Conservation (phyloP, 2,797 vertebrate genomes). For the Xiphophorus birchmanni region DNA sequence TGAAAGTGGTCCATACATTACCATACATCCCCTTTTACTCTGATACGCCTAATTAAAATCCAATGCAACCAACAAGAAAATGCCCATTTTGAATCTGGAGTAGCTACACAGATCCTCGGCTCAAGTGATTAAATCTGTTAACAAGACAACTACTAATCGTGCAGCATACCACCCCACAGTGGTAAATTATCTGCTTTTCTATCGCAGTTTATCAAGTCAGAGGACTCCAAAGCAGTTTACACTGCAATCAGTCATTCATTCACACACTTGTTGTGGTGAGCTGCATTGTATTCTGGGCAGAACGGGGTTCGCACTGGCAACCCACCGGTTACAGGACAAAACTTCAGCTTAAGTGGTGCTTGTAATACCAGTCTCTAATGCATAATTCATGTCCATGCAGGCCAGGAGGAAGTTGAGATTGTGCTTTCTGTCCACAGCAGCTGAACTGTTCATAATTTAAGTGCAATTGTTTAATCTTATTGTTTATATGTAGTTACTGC, state of each 20-base stretch:
- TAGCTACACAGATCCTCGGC: too few relatives aligned
- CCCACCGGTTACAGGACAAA: not conserved
- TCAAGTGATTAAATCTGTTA: not conserved
- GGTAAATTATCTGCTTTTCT: not conserved
- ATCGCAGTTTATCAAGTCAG: too few relatives aligned
- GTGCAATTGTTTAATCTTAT: not conserved
- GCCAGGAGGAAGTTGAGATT: not conserved
- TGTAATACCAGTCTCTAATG: not conserved
- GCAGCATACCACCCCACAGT: not conserved
- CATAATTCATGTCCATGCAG: not conserved
- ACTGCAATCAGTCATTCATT: too few relatives aligned
- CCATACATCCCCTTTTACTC: not conserved
- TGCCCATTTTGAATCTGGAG: too few relatives aligned
- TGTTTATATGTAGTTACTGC: not conserved
- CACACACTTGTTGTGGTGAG: too few relatives aligned
- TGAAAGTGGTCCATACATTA: not conserved
- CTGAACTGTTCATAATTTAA: not conserved
- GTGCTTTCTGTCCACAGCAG: not conserved
- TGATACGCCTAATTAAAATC: not conserved
- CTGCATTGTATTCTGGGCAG: too few relatives aligned
- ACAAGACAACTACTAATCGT: not conserved
- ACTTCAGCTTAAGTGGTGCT: not conserved
- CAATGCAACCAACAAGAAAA: constrained; percentile 31
- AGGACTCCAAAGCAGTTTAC: too few relatives aligned
- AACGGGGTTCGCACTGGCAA: too few relatives aligned